Conservation (phyloP, 2,113 vertebrate genomes). For the Hucho hucho region DNA sequence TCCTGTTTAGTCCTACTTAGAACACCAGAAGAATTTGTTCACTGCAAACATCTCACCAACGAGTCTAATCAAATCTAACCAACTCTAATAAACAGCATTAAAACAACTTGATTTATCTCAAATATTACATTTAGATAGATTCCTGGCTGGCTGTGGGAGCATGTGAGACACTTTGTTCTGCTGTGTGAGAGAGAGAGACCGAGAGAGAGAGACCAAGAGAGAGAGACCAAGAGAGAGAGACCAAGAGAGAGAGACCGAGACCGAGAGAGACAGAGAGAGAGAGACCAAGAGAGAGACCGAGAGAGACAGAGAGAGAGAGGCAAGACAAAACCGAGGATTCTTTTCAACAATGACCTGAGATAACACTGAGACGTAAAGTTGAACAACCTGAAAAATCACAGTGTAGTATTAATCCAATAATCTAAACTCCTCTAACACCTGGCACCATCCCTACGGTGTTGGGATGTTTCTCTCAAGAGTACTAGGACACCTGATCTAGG, state of each 20-base stretch:
- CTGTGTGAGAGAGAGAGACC: too few species aligned
- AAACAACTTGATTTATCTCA: conserved; percentile 14
- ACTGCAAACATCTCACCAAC: background rate
- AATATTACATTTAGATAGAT: conserved; percentile 10
- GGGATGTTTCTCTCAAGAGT: too few species aligned
- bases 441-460: too few species aligned
- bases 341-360: background rate
- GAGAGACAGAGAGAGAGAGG: background rate
- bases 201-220: background rate
- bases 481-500: background rate
- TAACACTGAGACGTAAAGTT: too few species aligned
- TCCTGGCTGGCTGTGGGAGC: background rate
- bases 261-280: too few species aligned
- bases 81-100: conserved; percentile 16
- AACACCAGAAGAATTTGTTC: background rate
- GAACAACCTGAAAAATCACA: background rate
- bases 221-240: too few species aligned
- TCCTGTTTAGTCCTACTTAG: background rate
- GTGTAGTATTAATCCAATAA: conserved; percentile 5
- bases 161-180: background rate
- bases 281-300: too few species aligned
- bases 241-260: too few species aligned
- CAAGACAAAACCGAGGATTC: conserved; percentile 3
- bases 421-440: background rate
- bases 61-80: conserved; percentile 18